Evolutionary conservation across 2,888 invertebrate species (phyloP).

Genomic region (Parascotia fuliginaria): DNA sequence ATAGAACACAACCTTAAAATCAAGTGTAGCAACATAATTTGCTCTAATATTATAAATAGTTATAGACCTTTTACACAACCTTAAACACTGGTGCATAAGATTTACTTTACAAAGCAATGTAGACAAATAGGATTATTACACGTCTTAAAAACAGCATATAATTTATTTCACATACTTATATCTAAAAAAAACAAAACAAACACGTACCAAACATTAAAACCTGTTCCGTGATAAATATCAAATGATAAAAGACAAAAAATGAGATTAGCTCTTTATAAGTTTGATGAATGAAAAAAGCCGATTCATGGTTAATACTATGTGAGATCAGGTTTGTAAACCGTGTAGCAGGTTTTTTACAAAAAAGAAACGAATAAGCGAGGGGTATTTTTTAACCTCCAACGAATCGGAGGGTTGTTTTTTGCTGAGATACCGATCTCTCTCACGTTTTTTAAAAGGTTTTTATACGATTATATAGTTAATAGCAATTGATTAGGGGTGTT

Average conservation of each 20-base stretch:
- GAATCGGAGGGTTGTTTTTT: slow-evolving; percentile 65
- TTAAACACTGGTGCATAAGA: too few relatives aligned
- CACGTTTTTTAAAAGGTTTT: slow-evolving; percentile 78
- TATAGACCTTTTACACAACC: too few relatives aligned
- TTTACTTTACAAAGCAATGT: too few relatives aligned
- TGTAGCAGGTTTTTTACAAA: slow-evolving; percentile 63
- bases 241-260: slow-evolving; percentile 14
- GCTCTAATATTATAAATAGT: too few relatives aligned
- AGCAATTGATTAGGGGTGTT: slow-evolving; percentile 74
- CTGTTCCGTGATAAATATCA: not conserved
- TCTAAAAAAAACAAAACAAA: too few relatives aligned
- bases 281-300: slow-evolving; percentile 41
- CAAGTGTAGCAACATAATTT: too few relatives aligned
- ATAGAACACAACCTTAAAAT: too few relatives aligned
- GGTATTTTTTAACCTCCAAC: slow-evolving; percentile 62
- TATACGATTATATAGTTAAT: slow-evolving; percentile 62
- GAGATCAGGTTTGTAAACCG: slow-evolving; percentile 66
- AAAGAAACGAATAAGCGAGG: slow-evolving; percentile 60
- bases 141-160: too few relatives aligned
- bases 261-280: slow-evolving; percentile 24
- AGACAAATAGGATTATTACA: too few relatives aligned
- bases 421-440: slow-evolving; percentile 74
- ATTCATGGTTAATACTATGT: slow-evolving; percentile 37
- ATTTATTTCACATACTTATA: too few relatives aligned
- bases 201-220: too few relatives aligned